Evolutionary conservation across 2,113 vertebrate genomes (phyloP).

Genomic region (Poeciliopsis occidentalis): DNA sequence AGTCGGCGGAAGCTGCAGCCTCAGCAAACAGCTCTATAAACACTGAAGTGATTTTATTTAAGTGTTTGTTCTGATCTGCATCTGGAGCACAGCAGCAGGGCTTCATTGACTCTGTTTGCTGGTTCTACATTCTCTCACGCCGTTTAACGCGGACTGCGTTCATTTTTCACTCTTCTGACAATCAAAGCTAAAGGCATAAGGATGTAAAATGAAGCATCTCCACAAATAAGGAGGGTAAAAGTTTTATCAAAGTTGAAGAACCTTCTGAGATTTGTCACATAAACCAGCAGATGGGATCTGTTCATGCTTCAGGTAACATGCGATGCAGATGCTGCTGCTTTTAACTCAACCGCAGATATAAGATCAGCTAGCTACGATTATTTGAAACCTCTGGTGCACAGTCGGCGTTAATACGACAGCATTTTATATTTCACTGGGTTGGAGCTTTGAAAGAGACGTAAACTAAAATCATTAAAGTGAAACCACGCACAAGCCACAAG

Average conservation of each 20-base stretch:
- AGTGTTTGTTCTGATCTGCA: conserved; percentile 14
- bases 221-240: neutral
- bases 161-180: neutral
- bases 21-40: conserved; percentile 24
- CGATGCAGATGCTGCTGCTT: neutral
- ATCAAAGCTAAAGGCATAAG: conserved; percentile 13
- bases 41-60: conserved; percentile 23
- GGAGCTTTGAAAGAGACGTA: neutral
- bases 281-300: conserved; percentile 7
- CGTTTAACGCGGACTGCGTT: neutral
- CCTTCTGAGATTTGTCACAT: neutral
- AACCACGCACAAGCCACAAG: neutral
- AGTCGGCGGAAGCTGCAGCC: conserved; percentile 14
- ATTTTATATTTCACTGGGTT: neutral
- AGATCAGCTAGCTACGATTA: neutral
- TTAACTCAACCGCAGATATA: neutral
- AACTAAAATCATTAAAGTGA: neutral
- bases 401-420: neutral
- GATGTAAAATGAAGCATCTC: conserved; percentile 9
- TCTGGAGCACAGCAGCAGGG: neutral
- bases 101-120: neutral
- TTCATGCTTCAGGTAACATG: conserved; percentile 2
- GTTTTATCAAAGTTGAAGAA: neutral
- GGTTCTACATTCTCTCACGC: neutral
- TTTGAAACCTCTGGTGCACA: neutral